phyloP scores from a whole-genome alignment of 2,113 vertebrate species.

The Cynopterus brachyotis region DNA sequence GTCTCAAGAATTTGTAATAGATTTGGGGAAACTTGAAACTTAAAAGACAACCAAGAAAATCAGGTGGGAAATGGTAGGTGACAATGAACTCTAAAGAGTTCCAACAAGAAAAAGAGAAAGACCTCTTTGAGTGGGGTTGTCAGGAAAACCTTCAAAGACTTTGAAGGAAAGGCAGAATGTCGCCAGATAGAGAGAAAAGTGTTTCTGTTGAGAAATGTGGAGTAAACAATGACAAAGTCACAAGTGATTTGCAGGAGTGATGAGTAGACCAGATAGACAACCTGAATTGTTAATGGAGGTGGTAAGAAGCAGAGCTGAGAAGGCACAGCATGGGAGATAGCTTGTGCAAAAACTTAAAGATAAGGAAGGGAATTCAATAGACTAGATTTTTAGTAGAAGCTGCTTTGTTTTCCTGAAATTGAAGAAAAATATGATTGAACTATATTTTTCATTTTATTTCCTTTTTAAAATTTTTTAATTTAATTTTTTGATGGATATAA shows the following conservation, averaged over 20 bases:
- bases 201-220: background rate
- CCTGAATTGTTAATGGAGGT: accelerated
- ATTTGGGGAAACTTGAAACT: background rate
- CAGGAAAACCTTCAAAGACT: background rate
- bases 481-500: background rate
- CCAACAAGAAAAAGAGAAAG: background rate
- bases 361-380: accelerated
- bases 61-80: background rate
- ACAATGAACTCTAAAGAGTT: background rate
- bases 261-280: no score
- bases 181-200: background rate
- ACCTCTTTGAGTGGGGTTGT: background rate
- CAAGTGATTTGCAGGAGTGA: background rate
- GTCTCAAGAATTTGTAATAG: background rate
- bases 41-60: background rate
- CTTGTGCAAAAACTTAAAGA: no score
- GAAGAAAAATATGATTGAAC: background rate
- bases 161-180: background rate
- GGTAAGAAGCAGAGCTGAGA: background rate
- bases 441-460: background rate
- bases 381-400: background rate
- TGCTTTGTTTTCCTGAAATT: background rate
- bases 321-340: background rate
- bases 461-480: background rate
- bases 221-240: background rate